Evolutionary conservation across 1,140 invertebrate genomes (phyloP).

Genomic region (Scaptodrosophila lebanonensis): DNA sequence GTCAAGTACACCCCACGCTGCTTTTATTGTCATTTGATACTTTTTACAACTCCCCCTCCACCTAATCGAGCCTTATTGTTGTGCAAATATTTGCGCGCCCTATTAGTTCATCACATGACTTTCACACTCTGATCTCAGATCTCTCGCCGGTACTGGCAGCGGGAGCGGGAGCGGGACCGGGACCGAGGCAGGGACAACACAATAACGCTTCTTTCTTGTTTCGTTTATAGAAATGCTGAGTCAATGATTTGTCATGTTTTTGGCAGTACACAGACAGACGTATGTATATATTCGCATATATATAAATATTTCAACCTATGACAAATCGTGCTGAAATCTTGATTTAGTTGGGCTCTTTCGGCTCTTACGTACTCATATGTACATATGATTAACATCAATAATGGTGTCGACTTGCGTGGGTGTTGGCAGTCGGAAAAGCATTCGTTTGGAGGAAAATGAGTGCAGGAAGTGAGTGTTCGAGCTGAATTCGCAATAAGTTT

Average conservation of each 20-base stretch:
- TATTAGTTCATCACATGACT: constrained; percentile 55
- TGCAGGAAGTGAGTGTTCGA: no score
- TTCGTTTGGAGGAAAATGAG: no score
- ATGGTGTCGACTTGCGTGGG: no score
- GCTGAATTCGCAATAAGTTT: no score
- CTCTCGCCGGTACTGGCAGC: not conserved
- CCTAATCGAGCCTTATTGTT: constrained; percentile 43
- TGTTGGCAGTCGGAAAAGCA: no score
- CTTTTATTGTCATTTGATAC: constrained; percentile 46
- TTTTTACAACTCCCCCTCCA: constrained; percentile 20
- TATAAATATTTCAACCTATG: constrained; percentile 19
- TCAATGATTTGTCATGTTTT: constrained; percentile 49
- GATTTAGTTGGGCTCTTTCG: constrained; percentile 52
- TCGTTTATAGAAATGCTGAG: no score
- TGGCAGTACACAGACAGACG: not conserved
- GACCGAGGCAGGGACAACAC: no score
- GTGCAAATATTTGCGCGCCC: constrained; percentile 59
- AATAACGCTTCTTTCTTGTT: no score
- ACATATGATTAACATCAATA: no score
- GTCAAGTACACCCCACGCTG: not conserved
- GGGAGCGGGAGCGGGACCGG: not conserved
- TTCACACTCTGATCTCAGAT: constrained; percentile 24
- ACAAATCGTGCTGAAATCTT: constrained; percentile 41
- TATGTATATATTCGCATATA: no score
- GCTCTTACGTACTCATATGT: constrained; percentile 40